Conservation (phyloP, 2,888 invertebrate genomes). For the Aphidoletes aphidimyza region DNA sequence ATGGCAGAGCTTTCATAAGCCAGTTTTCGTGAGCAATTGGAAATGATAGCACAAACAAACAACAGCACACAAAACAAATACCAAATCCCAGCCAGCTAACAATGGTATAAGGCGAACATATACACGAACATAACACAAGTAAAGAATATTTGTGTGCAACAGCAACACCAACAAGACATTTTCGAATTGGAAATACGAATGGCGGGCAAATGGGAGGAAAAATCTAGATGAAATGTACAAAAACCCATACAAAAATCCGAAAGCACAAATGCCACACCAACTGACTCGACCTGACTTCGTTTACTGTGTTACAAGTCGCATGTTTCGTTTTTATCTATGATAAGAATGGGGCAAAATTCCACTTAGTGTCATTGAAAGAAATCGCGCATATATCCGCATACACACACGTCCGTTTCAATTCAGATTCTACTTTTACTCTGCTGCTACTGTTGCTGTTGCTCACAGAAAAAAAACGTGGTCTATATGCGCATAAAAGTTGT, state of each 20-base stretch:
- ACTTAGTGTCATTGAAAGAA: conserved; percentile 36
- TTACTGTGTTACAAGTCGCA: neutral
- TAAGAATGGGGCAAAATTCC: conserved; percentile 10
- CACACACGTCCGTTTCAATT: conserved; percentile 15
- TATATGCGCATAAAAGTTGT: neutral
- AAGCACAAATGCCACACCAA: neutral
- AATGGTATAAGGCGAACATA: neutral
- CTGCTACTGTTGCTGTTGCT: too few relatives aligned
- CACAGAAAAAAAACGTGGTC: too few relatives aligned
- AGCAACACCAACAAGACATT: too few relatives aligned
- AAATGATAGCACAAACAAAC: neutral
- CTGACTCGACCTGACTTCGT: neutral
- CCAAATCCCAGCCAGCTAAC: too few relatives aligned
- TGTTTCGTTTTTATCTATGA: conserved; percentile 15
- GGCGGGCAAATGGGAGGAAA: neutral
- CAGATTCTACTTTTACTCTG: neutral
- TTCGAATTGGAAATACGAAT: neutral
- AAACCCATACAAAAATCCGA: neutral
- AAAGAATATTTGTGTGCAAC: too few relatives aligned
- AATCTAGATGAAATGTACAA: neutral
- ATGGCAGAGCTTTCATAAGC: neutral
- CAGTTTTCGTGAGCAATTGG: neutral
- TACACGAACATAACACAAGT: neutral
- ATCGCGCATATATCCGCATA: conserved; percentile 2
- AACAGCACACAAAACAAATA: neutral